Percentiles rank a stretch among this genome's conserved stretches.
Conservation (phyloP, 2,113 vertebrate genomes). For the Siphamia tubifer region DNA sequence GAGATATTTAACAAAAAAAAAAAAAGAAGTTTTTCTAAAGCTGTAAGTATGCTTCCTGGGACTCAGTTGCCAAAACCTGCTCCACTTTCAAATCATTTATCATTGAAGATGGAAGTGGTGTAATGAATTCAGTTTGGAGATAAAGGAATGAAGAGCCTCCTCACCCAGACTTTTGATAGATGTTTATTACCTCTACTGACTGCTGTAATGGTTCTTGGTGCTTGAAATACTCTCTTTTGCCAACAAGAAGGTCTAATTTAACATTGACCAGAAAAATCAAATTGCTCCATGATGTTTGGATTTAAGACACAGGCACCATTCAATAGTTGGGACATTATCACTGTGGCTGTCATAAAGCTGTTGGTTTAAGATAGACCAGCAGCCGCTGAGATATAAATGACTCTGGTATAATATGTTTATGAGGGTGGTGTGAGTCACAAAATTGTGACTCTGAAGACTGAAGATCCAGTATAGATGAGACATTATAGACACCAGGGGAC, state of each 20-base stretch:
- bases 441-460: constrained; percentile 26
- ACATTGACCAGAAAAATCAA: constrained; percentile 30
- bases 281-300: constrained; percentile 60
- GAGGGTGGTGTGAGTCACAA: constrained; percentile 15
- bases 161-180: constrained; percentile 23
- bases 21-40: background rate
- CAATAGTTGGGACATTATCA: constrained; percentile 43
- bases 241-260: constrained; percentile 36
- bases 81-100: background rate
- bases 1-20: too few species aligned
- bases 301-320: constrained; percentile 53
- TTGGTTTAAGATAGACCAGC: constrained; percentile 36
- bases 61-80: background rate
- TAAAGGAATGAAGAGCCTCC: background rate
- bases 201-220: constrained; percentile 43
- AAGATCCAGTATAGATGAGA: constrained; percentile 47
- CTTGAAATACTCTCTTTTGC: constrained; percentile 23
- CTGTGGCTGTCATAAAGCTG: constrained; percentile 20
- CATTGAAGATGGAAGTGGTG: constrained; percentile 5
- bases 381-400: constrained; percentile 25
- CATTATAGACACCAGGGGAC: constrained; percentile 77
- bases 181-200: constrained; percentile 36
- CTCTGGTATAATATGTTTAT: constrained; percentile 37
- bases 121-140: constrained; percentile 34
- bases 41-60: background rate